phyloP scores from a whole-genome alignment of 2,797 vertebrate genomes.

The Phataginus tetradactyla region DNA sequence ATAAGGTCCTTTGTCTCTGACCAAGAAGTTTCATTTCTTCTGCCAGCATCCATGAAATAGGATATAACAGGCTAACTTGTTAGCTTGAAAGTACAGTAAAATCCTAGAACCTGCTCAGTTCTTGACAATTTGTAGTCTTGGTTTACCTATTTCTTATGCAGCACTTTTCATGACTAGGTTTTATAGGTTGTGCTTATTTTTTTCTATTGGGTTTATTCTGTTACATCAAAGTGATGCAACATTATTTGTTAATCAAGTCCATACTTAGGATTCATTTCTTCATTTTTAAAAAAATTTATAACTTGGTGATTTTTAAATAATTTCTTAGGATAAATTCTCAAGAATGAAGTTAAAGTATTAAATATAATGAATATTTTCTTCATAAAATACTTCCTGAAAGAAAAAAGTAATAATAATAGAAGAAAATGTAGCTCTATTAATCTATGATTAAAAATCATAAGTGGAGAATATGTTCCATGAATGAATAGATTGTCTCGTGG shows the following conservation, averaged over 20 bases:
- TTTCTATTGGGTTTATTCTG: background rate
- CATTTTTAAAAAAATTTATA: background rate
- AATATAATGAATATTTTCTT: constrained; percentile 2
- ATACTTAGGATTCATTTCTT: background rate
- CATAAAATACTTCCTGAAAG: background rate
- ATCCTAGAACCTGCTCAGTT: background rate
- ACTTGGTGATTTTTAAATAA: background rate
- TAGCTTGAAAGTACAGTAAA: background rate
- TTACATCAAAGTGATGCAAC: background rate
- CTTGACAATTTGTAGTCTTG: background rate
- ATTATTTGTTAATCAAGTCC: background rate
- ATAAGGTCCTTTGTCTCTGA: background rate
- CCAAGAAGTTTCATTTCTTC: background rate
- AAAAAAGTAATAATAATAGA: background rate
- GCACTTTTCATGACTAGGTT: background rate
- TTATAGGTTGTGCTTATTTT: background rate
- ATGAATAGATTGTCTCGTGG: background rate
- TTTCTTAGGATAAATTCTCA: constrained; percentile 25
- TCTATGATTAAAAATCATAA: background rate
- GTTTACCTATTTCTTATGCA: background rate
- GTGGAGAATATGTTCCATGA: background rate
- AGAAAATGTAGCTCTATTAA: background rate
- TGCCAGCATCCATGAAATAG: background rate
- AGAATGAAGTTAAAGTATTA: constrained; percentile 4
- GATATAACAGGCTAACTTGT: background rate